Evolutionary conservation across 2,113 vertebrate species (phyloP).

Genomic region (Ctenomys sociabilis): DNA sequence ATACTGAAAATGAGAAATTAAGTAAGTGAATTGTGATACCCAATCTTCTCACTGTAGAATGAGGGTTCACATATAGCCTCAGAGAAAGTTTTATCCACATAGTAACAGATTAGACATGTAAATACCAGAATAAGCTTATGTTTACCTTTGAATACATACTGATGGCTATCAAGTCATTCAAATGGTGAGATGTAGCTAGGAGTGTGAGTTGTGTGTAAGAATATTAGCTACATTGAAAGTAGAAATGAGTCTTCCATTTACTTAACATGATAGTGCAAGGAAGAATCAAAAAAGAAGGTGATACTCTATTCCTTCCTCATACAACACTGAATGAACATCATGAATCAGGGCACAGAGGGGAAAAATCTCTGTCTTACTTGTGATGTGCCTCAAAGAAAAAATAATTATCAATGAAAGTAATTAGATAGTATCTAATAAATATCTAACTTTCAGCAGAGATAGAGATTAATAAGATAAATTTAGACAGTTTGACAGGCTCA

Average conservation of each 20-base stretch:
- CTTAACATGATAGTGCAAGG: not conserved
- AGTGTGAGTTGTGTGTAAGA: not conserved
- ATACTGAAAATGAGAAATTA: not conserved
- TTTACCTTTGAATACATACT: not conserved
- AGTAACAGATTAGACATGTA: not conserved
- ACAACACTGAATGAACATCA: accelerated
- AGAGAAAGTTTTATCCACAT: too few species aligned
- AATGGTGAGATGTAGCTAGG: too few species aligned
- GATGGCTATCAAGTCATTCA: not conserved
- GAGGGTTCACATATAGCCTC: not conserved
- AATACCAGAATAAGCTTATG: too few species aligned
- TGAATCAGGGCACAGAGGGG: not conserved
- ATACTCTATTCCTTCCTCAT: not conserved
- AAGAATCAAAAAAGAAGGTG: not conserved
- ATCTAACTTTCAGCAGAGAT: not conserved
- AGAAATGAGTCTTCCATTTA: not conserved
- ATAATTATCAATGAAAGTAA: not conserved
- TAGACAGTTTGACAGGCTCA: not conserved
- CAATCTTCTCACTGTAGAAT: not conserved
- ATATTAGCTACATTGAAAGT: not conserved
- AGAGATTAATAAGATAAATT: not conserved
- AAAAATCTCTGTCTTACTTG: not conserved
- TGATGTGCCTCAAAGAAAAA: not conserved
- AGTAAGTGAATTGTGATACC: not conserved
- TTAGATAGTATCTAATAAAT: not conserved